Conservation (phyloP, 2,888 invertebrate species). For the Erpobdella octoculata region DNA sequence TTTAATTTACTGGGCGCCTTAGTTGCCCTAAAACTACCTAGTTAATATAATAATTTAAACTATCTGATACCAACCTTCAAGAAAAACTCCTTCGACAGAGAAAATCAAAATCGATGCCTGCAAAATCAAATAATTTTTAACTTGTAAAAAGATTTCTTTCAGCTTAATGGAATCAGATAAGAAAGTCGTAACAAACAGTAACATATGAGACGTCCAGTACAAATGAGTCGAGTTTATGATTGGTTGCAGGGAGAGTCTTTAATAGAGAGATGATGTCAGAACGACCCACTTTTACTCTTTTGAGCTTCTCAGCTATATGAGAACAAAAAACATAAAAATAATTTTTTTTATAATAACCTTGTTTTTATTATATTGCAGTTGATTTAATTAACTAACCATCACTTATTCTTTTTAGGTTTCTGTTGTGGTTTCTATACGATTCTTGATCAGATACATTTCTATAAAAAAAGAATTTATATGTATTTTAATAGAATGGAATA, state of each 20-base stretch:
- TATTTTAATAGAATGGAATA: not conserved
- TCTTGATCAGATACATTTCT: not conserved
- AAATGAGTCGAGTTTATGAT: conserved; percentile 2
- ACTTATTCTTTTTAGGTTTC: not conserved
- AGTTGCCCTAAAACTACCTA: too few relatives aligned
- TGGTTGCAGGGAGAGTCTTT: conserved; percentile 10
- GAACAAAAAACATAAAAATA: not conserved
- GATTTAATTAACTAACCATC: too few relatives aligned
- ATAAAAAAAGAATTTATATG: not conserved
- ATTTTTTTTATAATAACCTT: too few relatives aligned
- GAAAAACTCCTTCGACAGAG: conserved; percentile 13
- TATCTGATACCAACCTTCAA: not conserved
- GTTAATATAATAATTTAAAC: not conserved
- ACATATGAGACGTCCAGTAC: not conserved
- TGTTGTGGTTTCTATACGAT: not conserved
- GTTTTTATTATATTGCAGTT: too few relatives aligned
- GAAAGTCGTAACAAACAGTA: not conserved
- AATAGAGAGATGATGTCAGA: not conserved
- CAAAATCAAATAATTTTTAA: not conserved
- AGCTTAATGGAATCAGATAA: not conserved
- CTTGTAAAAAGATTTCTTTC: not conserved
- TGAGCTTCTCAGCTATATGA: not conserved
- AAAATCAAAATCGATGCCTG: conserved; percentile 16
- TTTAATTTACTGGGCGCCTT: too few relatives aligned
- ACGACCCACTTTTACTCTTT: not conserved